Base-by-base conservation (phyloP, 2,888 invertebrate species). In the Sarcophaga subvicina region DNA sequence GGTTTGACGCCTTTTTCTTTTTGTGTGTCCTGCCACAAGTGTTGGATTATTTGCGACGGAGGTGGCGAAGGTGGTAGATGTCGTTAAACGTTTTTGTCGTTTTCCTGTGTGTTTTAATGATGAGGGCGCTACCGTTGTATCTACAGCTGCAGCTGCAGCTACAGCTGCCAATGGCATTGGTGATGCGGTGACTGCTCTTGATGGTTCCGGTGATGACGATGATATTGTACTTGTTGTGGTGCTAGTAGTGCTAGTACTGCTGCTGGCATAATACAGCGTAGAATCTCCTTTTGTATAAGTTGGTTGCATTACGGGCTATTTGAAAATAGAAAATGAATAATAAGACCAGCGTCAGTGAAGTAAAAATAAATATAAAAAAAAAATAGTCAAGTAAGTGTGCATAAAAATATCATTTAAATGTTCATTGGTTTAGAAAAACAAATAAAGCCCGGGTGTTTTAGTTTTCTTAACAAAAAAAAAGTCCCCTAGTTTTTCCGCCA, bases 91-190 rank as follows among this genome's bases (percentile, higher is more conserved):
- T 59, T 75, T 69, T 64, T 66, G 64, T 73, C 75, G 79, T 66
- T 77, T 82, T 85, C 47, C 49, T 80, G 70, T 83, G 62, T 79
- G 20, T 45, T 45, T 80, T 75, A 80, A 76, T 67, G 78, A 62
- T 72, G 69, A 8, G 45, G 70, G 11, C 63, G 62, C 22, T 67
- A 20, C 47, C 0, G 20, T 17, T 3, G 4, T 20, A 27, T 22
- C 37, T 67, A 37, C 60, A 1, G 14, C 22, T 37, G n/a, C 22
- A 62, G 22, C 60, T 25, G 45, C 37, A 20, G 3, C 49, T 12
- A 62, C n/a, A 6, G 77, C 37, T 72, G 80, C n/a, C n/a, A 96
- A 91, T 96, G 96, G 6, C 95, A 95, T 0, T 95, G 95, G 89
- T 94, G 92, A 14, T 89, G 89, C n/a, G 84, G 88, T 63, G 69